Percentiles rank a stretch among this genome's conserved stretches.
These are phyloP conservation scores for Drosophila testacea DNA, from an alignment of 2,888 invertebrate genomes.

Conservation along the genomic window DNA sequence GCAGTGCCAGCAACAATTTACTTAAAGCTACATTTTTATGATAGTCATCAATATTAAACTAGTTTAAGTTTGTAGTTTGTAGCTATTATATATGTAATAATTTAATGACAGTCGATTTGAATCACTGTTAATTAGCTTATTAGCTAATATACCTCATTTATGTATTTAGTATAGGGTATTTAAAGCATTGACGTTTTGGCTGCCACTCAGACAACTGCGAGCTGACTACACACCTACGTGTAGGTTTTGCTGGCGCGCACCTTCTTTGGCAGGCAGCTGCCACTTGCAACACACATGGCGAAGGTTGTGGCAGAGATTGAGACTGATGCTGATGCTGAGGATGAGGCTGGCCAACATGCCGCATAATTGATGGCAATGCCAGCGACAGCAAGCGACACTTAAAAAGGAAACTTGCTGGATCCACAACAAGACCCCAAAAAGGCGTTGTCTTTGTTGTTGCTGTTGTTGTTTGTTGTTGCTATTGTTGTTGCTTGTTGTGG, in stretches of 20 bases:
- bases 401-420: slow-evolving; percentile 78
- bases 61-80: too few relatives aligned
- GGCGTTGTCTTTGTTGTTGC: slow-evolving; percentile 67
- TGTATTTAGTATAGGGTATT: slow-evolving; percentile 25
- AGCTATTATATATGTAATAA: too few relatives aligned
- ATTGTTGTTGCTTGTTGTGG: slow-evolving; percentile 40
- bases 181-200: slow-evolving; percentile 39
- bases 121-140: too few relatives aligned
- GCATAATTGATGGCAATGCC: slow-evolving; percentile 77
- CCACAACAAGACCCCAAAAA: slow-evolving; percentile 71
- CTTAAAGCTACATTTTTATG: too few relatives aligned
- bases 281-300: slow-evolving; percentile 54
- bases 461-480: slow-evolving; percentile 36
- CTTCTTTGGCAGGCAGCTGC: slow-evolving; percentile 66
- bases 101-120: too few relatives aligned
- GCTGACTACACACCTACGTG: slow-evolving; percentile 54
- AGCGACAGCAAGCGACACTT: slow-evolving; percentile 65
- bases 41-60: too few relatives aligned
- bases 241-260: slow-evolving; percentile 33
- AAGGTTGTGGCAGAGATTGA: slow-evolving; percentile 35
- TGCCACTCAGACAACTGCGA: slow-evolving; percentile 43
- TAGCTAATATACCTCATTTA: background rate
- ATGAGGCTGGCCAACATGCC: slow-evolving; percentile 68
- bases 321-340: slow-evolving; percentile 32
- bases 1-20: too few relatives aligned